Base-by-base conservation (phyloP, 2,888 invertebrate genomes). In the Oscheius sp. region DNA sequence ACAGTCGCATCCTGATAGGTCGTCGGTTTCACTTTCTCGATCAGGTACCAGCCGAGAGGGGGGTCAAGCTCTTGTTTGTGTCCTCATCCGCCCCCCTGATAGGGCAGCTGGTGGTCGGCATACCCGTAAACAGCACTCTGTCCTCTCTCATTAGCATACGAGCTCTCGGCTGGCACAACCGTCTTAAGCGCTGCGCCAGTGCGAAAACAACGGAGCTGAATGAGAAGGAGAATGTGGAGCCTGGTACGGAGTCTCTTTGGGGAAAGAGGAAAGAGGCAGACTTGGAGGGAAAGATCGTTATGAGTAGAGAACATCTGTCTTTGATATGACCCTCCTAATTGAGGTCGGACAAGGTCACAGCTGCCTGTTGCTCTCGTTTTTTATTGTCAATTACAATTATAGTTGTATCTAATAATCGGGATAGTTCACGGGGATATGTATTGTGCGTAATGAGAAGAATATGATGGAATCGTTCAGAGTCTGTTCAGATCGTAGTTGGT, bases 81-180 rank as follows among this genome's bases (percentile, higher is more conserved):
- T 47, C 47, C 47, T 24, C 36, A n/a, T n/a, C 36, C 3, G 47
- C 12, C 54, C 12, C 17, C 24, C 54, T 33, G 54, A 54, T 54
- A 54, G 54, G 54, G 32, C 54, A 54, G 54, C 54, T 54, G 54
- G 32, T 5, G 24, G 50, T n/a, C 28, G 50, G 5, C 50, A 47
- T 22, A 51, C 54, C 59, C 59, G 59, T 59, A 59, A 59, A 59
- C 59, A 59, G 54, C 54, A 26, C 59, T 59, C 59, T 59, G 44
- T n/a, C 24, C 59, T 26, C 59, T 59, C 59, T 59, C 59, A 59
- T 59, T 59, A 59, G 59, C 59, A 59, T 59, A 59, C 36, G 44
- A 32, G 54, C 54, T 54, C 54, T 54, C 54, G 33, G 32, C 54
- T 54, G 54, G 32, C 54, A 32, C 51, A 17, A 36, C 12, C 33